Evolutionary conservation across 2,888 invertebrate genomes (phyloP).

Genomic region (Mythimna ferrago): DNA sequence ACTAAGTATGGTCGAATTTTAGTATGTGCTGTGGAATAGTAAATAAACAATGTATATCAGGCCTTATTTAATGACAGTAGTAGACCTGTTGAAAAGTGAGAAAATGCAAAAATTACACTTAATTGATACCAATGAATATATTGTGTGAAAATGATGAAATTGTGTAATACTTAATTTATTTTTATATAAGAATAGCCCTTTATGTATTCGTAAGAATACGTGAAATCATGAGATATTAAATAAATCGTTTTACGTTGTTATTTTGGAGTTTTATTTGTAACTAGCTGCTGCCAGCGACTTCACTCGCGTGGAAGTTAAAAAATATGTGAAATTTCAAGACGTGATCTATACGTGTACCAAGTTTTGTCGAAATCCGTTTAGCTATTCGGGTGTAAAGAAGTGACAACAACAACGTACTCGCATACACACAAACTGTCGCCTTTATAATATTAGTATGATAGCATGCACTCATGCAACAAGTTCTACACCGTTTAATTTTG

Average conservation of each 20-base stretch:
- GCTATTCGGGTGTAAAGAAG: too few relatives aligned
- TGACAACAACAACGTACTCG: too few relatives aligned
- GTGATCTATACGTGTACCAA: too few relatives aligned
- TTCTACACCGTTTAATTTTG: too few relatives aligned
- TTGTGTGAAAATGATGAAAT: constrained; percentile 37
- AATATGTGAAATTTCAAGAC: too few relatives aligned
- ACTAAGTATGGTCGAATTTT: constrained; percentile 33
- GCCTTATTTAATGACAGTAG: constrained; percentile 51
- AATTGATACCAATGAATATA: constrained; percentile 31
- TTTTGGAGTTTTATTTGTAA: constrained; percentile 22
- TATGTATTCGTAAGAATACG: constrained; percentile 48
- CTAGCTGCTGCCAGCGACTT: too few relatives aligned
- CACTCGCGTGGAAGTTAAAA: too few relatives aligned
- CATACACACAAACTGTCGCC: too few relatives aligned
- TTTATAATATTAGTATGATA: too few relatives aligned
- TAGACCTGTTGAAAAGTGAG: constrained; percentile 31
- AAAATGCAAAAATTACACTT: constrained; percentile 20
- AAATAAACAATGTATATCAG: constrained; percentile 56
- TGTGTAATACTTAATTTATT: constrained; percentile 64
- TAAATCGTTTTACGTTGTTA: constrained; percentile 66
- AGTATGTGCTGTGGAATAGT: constrained; percentile 36
- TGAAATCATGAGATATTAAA: constrained; percentile 61
- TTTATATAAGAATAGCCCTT: constrained; percentile 63
- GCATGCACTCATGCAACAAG: too few relatives aligned
- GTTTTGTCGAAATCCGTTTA: too few relatives aligned